Evolutionary conservation across 2,888 invertebrate species (phyloP).

Genomic region (Drosophila picticornis): DNA sequence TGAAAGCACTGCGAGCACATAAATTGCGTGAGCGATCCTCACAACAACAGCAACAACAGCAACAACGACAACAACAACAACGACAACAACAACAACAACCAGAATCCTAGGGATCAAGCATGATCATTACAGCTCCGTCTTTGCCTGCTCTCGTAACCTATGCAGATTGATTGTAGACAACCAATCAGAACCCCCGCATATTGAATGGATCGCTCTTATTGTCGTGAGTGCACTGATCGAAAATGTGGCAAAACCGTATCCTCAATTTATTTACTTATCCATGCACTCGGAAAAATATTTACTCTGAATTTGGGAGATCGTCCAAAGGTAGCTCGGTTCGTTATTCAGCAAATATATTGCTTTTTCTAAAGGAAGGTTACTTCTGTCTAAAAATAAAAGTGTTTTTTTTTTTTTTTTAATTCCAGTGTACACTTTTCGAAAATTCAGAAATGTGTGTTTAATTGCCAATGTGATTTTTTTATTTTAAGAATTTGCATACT

Average conservation of each 20-base stretch:
- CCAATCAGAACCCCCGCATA: conserved; percentile 11
- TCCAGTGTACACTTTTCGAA: neutral
- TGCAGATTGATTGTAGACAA: conserved; percentile 39
- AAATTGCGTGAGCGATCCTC: conserved; percentile 71
- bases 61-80: no score
- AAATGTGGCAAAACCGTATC: conserved; percentile 14
- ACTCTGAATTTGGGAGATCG: neutral
- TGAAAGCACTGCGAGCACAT: conserved; percentile 61
- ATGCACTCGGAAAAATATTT: neutral
- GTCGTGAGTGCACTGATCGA: conserved; percentile 30
- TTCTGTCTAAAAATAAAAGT: neutral
- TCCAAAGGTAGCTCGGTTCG: no score
- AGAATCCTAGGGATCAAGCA: conserved; percentile 40
- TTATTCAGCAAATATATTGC: neutral
- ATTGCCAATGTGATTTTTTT: neutral
- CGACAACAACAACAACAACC: neutral
- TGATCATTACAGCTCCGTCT: conserved; percentile 46
- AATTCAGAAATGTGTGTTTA: neutral
- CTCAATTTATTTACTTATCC: conserved; percentile 3
- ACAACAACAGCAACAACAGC: conserved; percentile 20
- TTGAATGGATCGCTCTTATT: conserved; percentile 5
- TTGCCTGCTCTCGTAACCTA: conserved; percentile 30
- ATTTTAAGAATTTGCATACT: neutral
- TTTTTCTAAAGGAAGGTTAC: neutral
- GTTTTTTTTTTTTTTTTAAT: neutral